A percentile compares a stretch with the other conserved stretches of the same genome.
phyloP scores from a whole-genome alignment of 2,797 vertebrate species.

The Alca torda region DNA sequence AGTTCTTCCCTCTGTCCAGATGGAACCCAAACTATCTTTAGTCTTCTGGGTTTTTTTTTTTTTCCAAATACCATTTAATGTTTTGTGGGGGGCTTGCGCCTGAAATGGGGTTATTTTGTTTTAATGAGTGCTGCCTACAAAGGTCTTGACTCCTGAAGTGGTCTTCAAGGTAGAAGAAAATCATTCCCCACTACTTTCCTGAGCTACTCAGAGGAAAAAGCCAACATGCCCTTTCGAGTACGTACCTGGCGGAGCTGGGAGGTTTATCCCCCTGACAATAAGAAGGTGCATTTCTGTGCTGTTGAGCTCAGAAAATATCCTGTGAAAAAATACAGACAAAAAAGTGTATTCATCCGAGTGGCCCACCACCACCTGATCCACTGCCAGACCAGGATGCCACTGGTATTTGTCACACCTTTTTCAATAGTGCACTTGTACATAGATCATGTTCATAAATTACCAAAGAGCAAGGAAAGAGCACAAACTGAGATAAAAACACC shows the following conservation, averaged over 20 bases:
- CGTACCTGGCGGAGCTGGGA: conserved; percentile 91
- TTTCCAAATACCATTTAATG: not conserved
- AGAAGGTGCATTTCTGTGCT: conserved; percentile 95
- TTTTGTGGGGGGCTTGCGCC: fast-evolving
- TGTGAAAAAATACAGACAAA: conserved; percentile 60
- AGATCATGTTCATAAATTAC: not conserved
- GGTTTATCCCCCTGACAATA: conserved; percentile 92
- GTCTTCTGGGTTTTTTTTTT: not conserved
- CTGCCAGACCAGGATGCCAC: not conserved
- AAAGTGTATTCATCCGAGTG: not conserved
- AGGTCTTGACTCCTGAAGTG: not conserved
- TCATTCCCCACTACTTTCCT: not conserved
- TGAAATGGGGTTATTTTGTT: not conserved
- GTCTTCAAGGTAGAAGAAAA: not conserved
- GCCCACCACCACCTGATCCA: not conserved
- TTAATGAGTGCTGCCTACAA: not conserved
- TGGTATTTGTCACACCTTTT: not conserved
- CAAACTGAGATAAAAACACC: not conserved
- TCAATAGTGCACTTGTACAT: not conserved
- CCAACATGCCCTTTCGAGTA: not conserved
- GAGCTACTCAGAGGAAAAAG: not conserved
- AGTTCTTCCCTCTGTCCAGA: not conserved
- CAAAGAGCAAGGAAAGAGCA: not conserved
- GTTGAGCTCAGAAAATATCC: conserved; percentile 96
- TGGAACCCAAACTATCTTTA: not conserved